phyloP scores from a whole-genome alignment of 2,113 vertebrate genomes.

The Bubo bubo region DNA sequence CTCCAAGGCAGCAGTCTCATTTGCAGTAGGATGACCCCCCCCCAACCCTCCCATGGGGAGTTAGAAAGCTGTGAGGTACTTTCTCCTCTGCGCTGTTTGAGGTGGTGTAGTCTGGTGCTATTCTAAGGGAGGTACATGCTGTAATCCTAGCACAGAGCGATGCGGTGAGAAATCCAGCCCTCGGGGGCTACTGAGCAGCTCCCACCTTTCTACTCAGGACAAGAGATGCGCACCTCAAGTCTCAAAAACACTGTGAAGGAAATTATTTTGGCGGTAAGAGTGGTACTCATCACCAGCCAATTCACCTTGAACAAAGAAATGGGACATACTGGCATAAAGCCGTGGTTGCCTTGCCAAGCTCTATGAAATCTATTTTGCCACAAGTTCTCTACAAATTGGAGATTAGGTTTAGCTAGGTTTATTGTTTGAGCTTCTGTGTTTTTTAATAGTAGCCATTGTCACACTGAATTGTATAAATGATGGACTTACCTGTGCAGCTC shows the following conservation, averaged over 20 bases:
- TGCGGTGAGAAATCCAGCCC: background rate
- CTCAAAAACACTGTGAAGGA: background rate
- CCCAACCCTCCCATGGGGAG: background rate
- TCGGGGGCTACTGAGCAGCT: background rate
- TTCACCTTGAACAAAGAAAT: background rate
- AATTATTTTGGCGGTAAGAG: background rate
- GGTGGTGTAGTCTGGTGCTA: background rate
- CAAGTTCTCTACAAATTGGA: background rate
- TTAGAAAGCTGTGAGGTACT: background rate
- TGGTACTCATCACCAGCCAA: background rate
- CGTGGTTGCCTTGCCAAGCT: background rate
- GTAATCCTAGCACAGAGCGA: background rate
- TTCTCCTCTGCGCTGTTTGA: background rate
- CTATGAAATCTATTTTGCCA: background rate
- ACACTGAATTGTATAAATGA: background rate
- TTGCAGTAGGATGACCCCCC: background rate
- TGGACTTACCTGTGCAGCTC: background rate
- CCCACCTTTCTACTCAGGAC: background rate
- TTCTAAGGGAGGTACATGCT: background rate
- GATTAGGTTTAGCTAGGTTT: background rate
- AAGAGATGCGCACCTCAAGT: background rate
- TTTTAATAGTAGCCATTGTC: background rate
- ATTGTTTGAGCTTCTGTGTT: background rate
- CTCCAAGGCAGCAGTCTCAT: background rate
- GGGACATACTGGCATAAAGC: background rate